phyloP scores from a whole-genome alignment of 2,888 invertebrate genomes.

The Lymantria dispar region DNA sequence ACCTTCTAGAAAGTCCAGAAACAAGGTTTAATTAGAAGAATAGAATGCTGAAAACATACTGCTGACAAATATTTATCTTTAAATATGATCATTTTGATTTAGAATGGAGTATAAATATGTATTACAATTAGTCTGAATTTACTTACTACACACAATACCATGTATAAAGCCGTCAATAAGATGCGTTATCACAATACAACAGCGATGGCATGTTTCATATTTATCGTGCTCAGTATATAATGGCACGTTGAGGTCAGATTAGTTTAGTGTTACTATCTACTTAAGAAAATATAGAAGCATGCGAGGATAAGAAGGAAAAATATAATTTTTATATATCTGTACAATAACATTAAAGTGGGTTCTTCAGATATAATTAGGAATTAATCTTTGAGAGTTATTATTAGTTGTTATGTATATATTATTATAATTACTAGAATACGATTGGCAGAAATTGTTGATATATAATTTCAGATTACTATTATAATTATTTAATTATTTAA shows the following conservation, averaged over 20 bases:
- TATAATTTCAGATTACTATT: too few relatives aligned
- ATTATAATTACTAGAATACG: too few relatives aligned
- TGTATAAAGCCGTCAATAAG: slow-evolving; percentile 49
- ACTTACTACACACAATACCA: slow-evolving; percentile 38
- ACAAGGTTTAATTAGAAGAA: too few relatives aligned
- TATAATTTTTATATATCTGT: neutral
- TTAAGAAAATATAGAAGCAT: slow-evolving; percentile 35
- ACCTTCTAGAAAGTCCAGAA: too few relatives aligned
- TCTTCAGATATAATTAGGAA: too few relatives aligned
- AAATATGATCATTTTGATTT: neutral
- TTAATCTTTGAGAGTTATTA: too few relatives aligned
- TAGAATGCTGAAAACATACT: too few relatives aligned
- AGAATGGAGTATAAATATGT: neutral
- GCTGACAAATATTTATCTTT: too few relatives aligned
- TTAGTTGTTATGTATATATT: too few relatives aligned
- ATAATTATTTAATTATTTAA: too few relatives aligned
- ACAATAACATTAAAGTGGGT: neutral
- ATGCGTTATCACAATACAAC: slow-evolving; percentile 33
- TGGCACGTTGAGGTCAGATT: slow-evolving; percentile 20
- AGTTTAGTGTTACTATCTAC: slow-evolving; percentile 37
- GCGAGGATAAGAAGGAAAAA: slow-evolving; percentile 31
- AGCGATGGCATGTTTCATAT: slow-evolving; percentile 1
- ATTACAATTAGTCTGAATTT: slow-evolving; percentile 2
- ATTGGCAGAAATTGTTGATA: too few relatives aligned
- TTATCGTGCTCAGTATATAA: neutral